phyloP scores from a whole-genome alignment of 1,140 invertebrate species.

The Carposina sasakii region DNA sequence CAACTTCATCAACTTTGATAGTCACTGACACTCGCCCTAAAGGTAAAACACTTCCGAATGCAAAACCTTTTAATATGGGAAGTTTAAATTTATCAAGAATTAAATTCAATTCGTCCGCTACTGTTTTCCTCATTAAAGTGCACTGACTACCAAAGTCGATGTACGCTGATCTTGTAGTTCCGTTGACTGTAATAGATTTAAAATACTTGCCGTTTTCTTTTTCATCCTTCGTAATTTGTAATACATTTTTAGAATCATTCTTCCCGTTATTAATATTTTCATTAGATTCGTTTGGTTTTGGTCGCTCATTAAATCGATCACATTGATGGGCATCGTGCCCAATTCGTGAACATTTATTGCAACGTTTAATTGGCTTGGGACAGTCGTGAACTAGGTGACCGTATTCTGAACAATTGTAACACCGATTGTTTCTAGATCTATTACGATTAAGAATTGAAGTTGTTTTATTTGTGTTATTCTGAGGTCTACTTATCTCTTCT shows the following conservation, averaged over 20 bases:
- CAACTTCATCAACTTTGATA: conserved; percentile 1
- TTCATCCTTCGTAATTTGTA: background rate
- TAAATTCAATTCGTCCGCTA: background rate
- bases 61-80: conserved; percentile 7
- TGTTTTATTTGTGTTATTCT: too few relatives aligned
- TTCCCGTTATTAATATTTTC: too few relatives aligned
- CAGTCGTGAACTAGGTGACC: conserved; percentile 3
- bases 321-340: conserved; percentile 6
- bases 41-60: background rate
- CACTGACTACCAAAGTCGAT: conserved; percentile 9
- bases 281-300: too few relatives aligned
- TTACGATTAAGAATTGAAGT: background rate
- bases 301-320: too few relatives aligned
- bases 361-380: conserved; percentile 6
- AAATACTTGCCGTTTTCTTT: conserved; percentile 3
- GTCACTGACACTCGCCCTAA: background rate
- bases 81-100: background rate
- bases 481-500: too few relatives aligned
- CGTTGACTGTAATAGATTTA: background rate
- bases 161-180: background rate
- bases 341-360: conserved; percentile 9
- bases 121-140: background rate
- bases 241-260: background rate
- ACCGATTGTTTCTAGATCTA: background rate
- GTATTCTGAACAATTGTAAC: conserved; percentile 11